Evolutionary conservation across 1,140 invertebrate species (phyloP), one percentile per base, ranked within the genome.

Genomic region (Leptopilina boulardi): DNA sequence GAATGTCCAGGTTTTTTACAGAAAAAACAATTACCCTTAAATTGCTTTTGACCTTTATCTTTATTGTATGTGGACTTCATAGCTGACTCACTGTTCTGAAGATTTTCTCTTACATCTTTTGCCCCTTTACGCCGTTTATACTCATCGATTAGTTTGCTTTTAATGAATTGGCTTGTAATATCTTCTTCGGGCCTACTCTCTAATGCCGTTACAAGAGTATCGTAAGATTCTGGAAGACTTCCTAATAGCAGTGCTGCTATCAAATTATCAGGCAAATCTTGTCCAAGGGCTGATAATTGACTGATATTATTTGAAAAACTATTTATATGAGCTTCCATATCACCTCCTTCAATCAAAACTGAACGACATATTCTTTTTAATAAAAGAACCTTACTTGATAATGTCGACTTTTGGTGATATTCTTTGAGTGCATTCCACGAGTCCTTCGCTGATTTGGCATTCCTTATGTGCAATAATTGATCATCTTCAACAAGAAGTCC

Each of bases 191-290:
- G n/a, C n/a, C n/a, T n/a, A n/a, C n/a, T n/a, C n/a, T n/a, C n/a
- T n/a, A n/a, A n/a, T n/a, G n/a, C n/a, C n/a, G n/a, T n/a, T n/a
- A n/a, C n/a, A n/a, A n/a, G n/a, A n/a, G n/a, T n/a, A n/a, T n/a
- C n/a, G n/a, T n/a, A n/a, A n/a, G n/a, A n/a, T 21, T 80, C 79
- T 13, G 81, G 77, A 1, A 80, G 38, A 70, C 78, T 82, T 44
- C 51, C 70, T 3, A 83, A 41, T 11, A 79, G 38, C 30, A 83
- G 21, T 3, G 73, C 75, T 70, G 80, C 76, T 13, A 80, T 4
- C 42, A 74, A 18, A 47, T 76, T 23, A 21, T 83, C 79, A 3
- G 13, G 41, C 9, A 77, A 38, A 2, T 41, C 19, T 5, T 3
- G 34, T 19, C 76, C 76, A 18, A 77, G 26, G 1, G 34, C 71